Conservation (phyloP, 2,888 invertebrate genomes). For the Tipula lateralis region DNA sequence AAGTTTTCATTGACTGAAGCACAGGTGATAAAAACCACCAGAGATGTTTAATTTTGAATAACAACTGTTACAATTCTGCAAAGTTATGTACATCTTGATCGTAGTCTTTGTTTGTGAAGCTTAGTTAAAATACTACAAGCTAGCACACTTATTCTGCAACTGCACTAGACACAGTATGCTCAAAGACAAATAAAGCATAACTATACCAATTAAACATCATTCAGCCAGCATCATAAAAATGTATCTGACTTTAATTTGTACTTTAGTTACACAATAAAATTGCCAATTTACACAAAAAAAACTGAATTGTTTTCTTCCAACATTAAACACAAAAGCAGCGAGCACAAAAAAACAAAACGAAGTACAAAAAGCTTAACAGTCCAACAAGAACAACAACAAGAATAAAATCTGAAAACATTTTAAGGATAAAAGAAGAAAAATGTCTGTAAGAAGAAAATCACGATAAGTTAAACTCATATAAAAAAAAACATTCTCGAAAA, state of each 20-base stretch:
- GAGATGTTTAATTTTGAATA: too few relatives aligned
- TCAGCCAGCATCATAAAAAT: not conserved
- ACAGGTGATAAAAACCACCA: too few relatives aligned
- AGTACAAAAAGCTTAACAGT: not conserved
- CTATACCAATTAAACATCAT: not conserved
- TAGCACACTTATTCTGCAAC: too few relatives aligned
- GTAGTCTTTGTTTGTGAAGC: too few relatives aligned
- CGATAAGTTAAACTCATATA: constrained; percentile 19
- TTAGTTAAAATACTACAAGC: too few relatives aligned
- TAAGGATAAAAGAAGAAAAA: not conserved
- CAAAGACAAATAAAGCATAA: too few relatives aligned
- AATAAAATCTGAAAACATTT: not conserved
- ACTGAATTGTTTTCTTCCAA: not conserved
- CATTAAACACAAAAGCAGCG: not conserved
- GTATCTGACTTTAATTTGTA: not conserved
- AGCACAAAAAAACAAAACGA: not conserved
- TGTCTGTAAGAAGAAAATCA: constrained; percentile 24
- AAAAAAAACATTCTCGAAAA: not conserved
- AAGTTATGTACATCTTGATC: too few relatives aligned
- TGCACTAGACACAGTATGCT: too few relatives aligned
- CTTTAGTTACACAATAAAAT: not conserved
- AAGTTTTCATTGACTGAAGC: too few relatives aligned
- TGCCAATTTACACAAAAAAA: not conserved
- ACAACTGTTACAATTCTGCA: too few relatives aligned
- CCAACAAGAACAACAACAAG: not conserved